phyloP scores from a whole-genome alignment of 2,888 invertebrate species.

The Colostygia pectinataria region DNA sequence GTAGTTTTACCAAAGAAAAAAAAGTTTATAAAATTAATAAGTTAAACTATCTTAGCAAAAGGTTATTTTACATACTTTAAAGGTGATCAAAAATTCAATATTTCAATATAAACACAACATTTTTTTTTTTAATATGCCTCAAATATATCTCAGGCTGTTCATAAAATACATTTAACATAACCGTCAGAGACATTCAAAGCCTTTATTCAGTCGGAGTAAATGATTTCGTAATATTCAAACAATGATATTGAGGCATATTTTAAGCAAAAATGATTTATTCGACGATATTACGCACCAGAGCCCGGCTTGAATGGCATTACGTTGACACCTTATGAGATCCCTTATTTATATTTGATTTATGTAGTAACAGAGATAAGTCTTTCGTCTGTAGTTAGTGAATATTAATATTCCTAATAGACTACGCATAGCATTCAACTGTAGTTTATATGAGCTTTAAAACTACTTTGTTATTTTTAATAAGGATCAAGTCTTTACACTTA shows the following conservation, averaged over 20 bases:
- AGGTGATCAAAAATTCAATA: too few species aligned
- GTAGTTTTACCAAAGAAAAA: too few species aligned
- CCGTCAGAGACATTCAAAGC: conserved; percentile 11
- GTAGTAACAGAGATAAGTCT: conserved; percentile 70
- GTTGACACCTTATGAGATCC: conserved; percentile 80
- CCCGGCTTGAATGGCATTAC: conserved; percentile 76
- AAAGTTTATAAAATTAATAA: too few species aligned
- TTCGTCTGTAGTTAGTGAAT: conserved; percentile 13
- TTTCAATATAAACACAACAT: too few species aligned
- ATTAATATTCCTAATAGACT: background rate
- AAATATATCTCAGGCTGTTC: background rate
- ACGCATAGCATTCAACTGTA: too few species aligned
- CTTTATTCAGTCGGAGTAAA: conserved; percentile 40
- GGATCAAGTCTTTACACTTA: too few species aligned
- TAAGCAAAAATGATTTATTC: conserved; percentile 76
- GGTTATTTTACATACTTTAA: too few species aligned
- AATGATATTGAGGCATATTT: conserved; percentile 74
- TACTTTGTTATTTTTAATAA: too few species aligned
- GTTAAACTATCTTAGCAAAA: too few species aligned
- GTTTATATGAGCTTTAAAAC: too few species aligned
- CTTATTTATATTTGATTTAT: conserved; percentile 80
- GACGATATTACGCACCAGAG: conserved; percentile 75
- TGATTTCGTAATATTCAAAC: conserved; percentile 67
- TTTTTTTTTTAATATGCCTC: too few species aligned
- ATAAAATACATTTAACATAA: background rate